Conservation (phyloP, 2,113 vertebrate species). For the Rhodinocichla rosea region DNA sequence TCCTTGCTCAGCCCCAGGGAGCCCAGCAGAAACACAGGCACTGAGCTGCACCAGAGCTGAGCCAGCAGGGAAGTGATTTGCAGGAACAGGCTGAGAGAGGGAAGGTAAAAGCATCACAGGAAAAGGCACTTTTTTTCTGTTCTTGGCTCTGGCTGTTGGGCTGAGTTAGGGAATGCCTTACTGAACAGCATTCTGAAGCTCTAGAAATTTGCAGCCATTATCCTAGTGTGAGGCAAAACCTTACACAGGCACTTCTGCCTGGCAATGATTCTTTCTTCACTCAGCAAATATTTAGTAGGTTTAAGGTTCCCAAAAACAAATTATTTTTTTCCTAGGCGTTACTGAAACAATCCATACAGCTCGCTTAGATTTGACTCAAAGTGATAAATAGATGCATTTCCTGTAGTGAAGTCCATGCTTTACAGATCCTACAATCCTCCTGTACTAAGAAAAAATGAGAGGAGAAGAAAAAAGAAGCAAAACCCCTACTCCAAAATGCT, state of each 20-base stretch:
- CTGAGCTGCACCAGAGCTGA: not conserved
- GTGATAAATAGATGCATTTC: not conserved
- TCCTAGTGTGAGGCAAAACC: not conserved
- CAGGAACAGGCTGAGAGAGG: not conserved
- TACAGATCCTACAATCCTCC: not conserved
- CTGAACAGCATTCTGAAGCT: not conserved
- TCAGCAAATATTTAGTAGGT: not conserved
- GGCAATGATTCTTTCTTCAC: not conserved
- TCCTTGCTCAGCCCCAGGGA: not conserved
- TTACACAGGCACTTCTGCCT: not conserved
- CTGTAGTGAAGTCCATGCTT: not conserved
- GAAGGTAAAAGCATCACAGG: not conserved
- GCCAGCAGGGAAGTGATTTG: not conserved
- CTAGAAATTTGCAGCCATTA: not conserved
- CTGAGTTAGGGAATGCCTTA: not conserved
- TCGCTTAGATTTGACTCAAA: fast-evolving
- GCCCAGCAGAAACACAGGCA: not conserved
- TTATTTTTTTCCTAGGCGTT: not conserved
- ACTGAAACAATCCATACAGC: not conserved
- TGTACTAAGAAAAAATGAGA: not conserved
- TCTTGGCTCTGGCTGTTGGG: not conserved
- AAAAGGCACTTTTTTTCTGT: not conserved
- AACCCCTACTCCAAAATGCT: not conserved
- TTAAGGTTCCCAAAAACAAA: not conserved
- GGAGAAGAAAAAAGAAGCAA: not conserved